Evolutionary conservation across 2,797 vertebrate genomes (phyloP).

Genomic region (Poeciliopsis paucimaculata): DNA sequence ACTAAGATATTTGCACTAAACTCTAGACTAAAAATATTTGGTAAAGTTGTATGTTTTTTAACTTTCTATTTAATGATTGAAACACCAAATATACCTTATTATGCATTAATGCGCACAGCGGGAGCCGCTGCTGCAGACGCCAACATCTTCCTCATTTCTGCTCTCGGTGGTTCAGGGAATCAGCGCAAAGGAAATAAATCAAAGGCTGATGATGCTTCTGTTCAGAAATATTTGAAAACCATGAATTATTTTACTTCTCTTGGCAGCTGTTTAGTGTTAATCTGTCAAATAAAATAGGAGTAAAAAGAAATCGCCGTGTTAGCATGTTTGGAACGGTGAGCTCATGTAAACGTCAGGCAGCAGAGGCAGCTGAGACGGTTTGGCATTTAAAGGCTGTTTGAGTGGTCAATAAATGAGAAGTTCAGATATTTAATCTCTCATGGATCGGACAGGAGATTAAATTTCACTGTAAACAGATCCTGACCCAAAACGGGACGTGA

Average conservation of each 20-base stretch:
- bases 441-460: constrained; percentile 52
- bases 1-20: too few species aligned
- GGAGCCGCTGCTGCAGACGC: too few species aligned
- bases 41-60: too few species aligned
- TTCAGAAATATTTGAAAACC: background rate
- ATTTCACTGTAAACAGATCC: constrained; percentile 51
- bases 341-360: constrained; percentile 8
- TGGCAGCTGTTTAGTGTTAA: background rate
- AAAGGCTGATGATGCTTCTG: background rate
- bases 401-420: constrained; percentile 44
- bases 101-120: too few species aligned
- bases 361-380: constrained; percentile 23
- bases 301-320: background rate
- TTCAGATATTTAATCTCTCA: constrained; percentile 40
- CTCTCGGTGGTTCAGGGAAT: too few species aligned
- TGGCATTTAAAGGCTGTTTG: constrained; percentile 57
- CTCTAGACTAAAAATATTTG: too few species aligned
- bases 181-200: too few species aligned
- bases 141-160: too few species aligned
- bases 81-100: too few species aligned
- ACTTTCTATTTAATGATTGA: too few species aligned
- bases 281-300: background rate
- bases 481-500: constrained; percentile 27
- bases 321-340: background rate
- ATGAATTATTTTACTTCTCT: background rate